Evolutionary conservation across 2,888 invertebrate genomes (phyloP).

Genomic region (Drosophila recens): DNA sequence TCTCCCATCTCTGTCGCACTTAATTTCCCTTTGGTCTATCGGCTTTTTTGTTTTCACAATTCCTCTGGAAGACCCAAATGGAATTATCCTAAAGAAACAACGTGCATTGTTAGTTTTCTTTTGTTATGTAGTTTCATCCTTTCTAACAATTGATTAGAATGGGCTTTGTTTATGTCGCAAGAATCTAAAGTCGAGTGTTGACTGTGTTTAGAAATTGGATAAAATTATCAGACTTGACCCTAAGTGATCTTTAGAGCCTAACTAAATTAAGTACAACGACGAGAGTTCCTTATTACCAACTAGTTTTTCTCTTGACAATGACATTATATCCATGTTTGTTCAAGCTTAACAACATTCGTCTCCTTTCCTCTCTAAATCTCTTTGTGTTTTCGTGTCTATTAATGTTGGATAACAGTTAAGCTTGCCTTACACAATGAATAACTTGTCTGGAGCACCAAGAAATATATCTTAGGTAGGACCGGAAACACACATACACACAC

Average conservation of each 20-base stretch:
- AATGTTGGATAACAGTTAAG: slow-evolving; percentile 43
- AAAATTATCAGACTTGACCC: slow-evolving; percentile 3
- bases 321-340: slow-evolving; percentile 34
- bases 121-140: slow-evolving; percentile 7
- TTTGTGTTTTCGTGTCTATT: slow-evolving; percentile 36
- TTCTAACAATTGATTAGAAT: slow-evolving; percentile 54
- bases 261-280: slow-evolving; percentile 24
- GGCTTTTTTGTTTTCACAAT: slow-evolving; percentile 47
- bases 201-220: slow-evolving; percentile 34
- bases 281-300: neutral
- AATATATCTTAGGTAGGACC: slow-evolving; percentile 41
- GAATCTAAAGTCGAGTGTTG: slow-evolving; percentile 34
- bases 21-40: slow-evolving; percentile 9
- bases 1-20: neutral
- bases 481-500: slow-evolving; percentile 26
- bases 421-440: slow-evolving; percentile 57
- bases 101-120: slow-evolving; percentile 32
- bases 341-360: too few species aligned
- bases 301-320: slow-evolving; percentile 8
- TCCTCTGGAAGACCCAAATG: slow-evolving; percentile 44
- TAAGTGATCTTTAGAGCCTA: slow-evolving; percentile 8
- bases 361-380: neutral
- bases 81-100: slow-evolving; percentile 60
- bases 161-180: slow-evolving; percentile 21
- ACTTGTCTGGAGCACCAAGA: slow-evolving; percentile 46